These are phyloP conservation scores for Gulo gulo DNA, from an alignment of 2,113 vertebrate species.

Conservation along the genomic window DNA sequence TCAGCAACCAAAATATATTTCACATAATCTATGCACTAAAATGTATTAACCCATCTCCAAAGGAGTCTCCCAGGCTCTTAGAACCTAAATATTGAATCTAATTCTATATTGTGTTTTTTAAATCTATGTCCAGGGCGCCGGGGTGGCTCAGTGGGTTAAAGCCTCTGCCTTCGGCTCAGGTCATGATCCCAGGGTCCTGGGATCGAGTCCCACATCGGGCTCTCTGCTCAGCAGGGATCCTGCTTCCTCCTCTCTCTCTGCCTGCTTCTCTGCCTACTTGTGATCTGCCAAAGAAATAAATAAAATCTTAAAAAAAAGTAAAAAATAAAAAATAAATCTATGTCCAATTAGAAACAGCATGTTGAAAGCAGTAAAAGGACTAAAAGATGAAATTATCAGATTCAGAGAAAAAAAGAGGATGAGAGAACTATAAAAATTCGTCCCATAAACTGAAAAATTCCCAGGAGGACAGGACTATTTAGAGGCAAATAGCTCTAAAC, in stretches of 20 bases:
- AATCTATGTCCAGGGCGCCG: neutral
- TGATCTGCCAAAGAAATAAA: too few relatives aligned
- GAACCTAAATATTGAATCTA: neutral
- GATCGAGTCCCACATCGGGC: too few relatives aligned
- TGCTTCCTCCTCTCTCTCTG: too few relatives aligned
- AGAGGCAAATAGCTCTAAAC: neutral
- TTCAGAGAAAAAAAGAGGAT: neutral
- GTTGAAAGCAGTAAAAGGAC: neutral
- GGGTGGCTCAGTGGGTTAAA: too few relatives aligned
- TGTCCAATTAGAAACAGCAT: neutral
- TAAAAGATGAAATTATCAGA: slow-evolving; percentile 16
- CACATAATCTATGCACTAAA: neutral
- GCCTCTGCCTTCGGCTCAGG: too few relatives aligned
- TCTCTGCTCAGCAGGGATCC: too few relatives aligned
- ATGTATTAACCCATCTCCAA: neutral
- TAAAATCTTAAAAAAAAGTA: too few relatives aligned
- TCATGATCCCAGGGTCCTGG: too few relatives aligned
- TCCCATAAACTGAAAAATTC: neutral
- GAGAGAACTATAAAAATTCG: slow-evolving; percentile 16
- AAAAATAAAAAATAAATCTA: neutral
- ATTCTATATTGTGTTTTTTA: slow-evolving; percentile 26
- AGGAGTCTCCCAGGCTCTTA: neutral
- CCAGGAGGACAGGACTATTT: neutral
- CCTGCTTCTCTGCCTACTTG: too few relatives aligned
- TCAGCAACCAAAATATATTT: slow-evolving; percentile 17